Evolutionary conservation across 2,888 invertebrate species (phyloP).

Genomic region (Auanema sp.): DNA sequence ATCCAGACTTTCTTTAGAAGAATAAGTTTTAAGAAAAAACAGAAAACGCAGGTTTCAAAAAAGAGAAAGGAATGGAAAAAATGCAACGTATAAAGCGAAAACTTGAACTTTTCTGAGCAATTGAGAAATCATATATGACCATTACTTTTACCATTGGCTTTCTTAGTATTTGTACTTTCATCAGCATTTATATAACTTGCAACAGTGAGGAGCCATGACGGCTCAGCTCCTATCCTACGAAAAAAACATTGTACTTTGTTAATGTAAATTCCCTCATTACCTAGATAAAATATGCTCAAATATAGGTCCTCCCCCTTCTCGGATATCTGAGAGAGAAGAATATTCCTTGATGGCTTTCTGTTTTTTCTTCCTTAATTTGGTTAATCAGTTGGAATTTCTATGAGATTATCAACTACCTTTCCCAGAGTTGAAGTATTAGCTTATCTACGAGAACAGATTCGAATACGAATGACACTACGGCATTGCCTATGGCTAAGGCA

Average conservation of each 20-base stretch:
- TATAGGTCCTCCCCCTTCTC: neutral
- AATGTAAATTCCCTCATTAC: neutral
- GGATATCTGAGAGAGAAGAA: too few species aligned
- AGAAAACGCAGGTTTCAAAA: too few species aligned
- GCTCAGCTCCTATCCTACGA: slow-evolving; percentile 13
- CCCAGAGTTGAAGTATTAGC: slow-evolving; percentile 48
- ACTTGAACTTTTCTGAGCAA: too few species aligned
- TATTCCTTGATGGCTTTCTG: too few species aligned
- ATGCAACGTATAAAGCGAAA: too few species aligned
- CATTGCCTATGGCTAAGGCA: slow-evolving; percentile 31
- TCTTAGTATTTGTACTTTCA: too few species aligned
- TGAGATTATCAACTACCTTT: slow-evolving; percentile 36
- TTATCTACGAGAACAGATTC: slow-evolving; percentile 52
- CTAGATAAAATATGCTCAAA: neutral
- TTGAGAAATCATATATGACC: too few species aligned
- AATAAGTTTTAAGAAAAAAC: too few species aligned
- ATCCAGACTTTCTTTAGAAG: too few species aligned
- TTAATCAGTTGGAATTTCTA: neutral
- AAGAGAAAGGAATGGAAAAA: too few species aligned
- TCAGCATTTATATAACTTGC: too few species aligned
- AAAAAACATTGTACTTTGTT: neutral
- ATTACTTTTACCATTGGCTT: too few species aligned
- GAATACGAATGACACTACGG: slow-evolving; percentile 37
- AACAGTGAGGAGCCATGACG: slow-evolving; percentile 6
- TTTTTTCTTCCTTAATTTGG: neutral